Percentiles rank a stretch among this genome's conserved stretches.
phyloP scores from a whole-genome alignment of 2,888 invertebrate genomes.

The Scaptomyza polygonia region DNA sequence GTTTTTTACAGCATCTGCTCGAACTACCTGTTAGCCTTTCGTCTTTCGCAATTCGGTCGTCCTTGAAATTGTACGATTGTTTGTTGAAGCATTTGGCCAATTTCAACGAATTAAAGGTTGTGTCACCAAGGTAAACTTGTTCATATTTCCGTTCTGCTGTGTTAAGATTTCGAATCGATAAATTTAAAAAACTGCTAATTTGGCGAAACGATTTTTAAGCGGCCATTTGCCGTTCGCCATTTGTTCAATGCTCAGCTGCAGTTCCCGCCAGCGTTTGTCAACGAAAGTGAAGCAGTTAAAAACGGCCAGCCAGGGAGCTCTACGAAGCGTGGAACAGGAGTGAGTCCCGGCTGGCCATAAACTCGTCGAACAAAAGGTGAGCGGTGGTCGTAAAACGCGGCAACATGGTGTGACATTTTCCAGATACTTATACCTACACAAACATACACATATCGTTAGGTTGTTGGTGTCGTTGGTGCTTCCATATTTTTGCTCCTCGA shows the following conservation, averaged over 20 bases:
- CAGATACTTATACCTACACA: slow-evolving; percentile 29
- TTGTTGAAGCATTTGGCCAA: slow-evolving; percentile 32
- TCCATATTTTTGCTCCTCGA: slow-evolving; percentile 59
- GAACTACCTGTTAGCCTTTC: slow-evolving; percentile 62
- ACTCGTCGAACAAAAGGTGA: slow-evolving; percentile 72
- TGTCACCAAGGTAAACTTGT: slow-evolving; percentile 56
- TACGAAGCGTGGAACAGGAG: slow-evolving; percentile 26
- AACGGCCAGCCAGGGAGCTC: slow-evolving; percentile 27
- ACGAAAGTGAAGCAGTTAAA: slow-evolving; percentile 71
- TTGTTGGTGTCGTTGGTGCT: slow-evolving; percentile 22
- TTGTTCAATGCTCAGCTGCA: slow-evolving; percentile 17
- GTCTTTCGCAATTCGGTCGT: slow-evolving; percentile 33
- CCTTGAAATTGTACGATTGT: slow-evolving; percentile 46
- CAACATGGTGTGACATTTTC: slow-evolving; percentile 77
- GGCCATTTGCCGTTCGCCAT: slow-evolving; percentile 23
- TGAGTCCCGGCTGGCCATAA: slow-evolving; percentile 61
- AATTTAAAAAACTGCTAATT: slow-evolving; percentile 49
- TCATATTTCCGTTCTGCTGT: slow-evolving; percentile 10
- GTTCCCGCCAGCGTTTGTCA: slow-evolving; percentile 36
- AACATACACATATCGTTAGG: slow-evolving; percentile 6
- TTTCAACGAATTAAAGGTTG: slow-evolving; percentile 44
- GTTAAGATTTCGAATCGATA: slow-evolving; percentile 41
- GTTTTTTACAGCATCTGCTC: slow-evolving; percentile 65
- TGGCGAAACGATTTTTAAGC: slow-evolving; percentile 20
- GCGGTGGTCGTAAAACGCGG: slow-evolving; percentile 72